Evolutionary conservation across 1,140 invertebrate genomes (phyloP), one percentile per base, ranked within the genome.

Genomic region (Megalonaias nervosa): DNA sequence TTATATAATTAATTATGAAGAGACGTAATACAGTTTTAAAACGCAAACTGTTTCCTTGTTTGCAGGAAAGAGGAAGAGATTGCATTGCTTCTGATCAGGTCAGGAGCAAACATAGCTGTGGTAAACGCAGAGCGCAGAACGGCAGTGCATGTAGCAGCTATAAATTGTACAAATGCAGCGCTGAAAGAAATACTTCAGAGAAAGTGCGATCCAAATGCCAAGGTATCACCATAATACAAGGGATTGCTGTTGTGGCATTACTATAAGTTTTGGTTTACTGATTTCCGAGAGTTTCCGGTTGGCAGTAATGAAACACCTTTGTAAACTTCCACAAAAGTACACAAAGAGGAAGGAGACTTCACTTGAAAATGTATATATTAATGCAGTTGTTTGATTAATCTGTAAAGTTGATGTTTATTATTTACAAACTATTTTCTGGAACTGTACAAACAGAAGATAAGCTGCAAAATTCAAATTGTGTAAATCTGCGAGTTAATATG

Each of bases 51-150:
- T n/a, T 14, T 69, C 31, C 56, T 67, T 26, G 19, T 62, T 68
- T 68, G 9, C 73, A 87, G 85, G 15, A 85, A 87, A 65, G 71
- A 83, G 57, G 82, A 82, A 65, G 60, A 71, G 1, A 58, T 79
- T 19, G 81, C 81, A 4, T 6, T 77, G 26, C 67, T 71, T 56
- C 60, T 87, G 57, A 70, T 87, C 17, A 67, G 80, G 16, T 74
- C 75, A 64, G 83, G 83, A 23, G 82, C 82, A 58, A 74, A 82
- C 67, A 81, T 84, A 1, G 57, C 79, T 17, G 61, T 72, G 0
- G n/a, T n/a, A 11, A 81, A 81, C 59, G 71, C 17, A 13, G 55
- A 79, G 3, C 65, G 64, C 0, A 56, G 82, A 57, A 81, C 77
- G 38, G 62, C 83, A 15, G 77, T 82, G 2, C 84, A 87, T 66